phyloP scores from a whole-genome alignment of 2,797 vertebrate species.

The Rhinichthys osculus region DNA sequence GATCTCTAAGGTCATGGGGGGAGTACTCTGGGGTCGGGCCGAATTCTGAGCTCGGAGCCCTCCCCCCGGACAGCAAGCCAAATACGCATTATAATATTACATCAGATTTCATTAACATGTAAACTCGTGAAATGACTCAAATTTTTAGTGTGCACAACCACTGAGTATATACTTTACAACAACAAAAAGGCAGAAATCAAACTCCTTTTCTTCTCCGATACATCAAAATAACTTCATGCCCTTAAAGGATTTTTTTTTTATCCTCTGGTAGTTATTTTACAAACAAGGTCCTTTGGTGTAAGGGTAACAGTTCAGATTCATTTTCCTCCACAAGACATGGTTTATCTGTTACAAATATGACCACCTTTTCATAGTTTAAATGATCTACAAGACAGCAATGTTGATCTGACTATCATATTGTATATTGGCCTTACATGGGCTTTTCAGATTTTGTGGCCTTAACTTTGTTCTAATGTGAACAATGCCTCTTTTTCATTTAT shows the following conservation, averaged over 20 bases:
- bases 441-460: background rate
- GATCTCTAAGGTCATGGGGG: too few relatives aligned
- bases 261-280: background rate
- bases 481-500: background rate
- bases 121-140: background rate
- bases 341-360: background rate
- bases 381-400: background rate
- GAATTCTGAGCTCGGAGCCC: too few relatives aligned
- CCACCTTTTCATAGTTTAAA: background rate
- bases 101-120: too few relatives aligned
- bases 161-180: background rate
- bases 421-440: too few relatives aligned
- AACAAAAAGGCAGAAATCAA: background rate
- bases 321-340: background rate
- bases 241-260: background rate
- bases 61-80: too few relatives aligned
- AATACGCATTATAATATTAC: too few relatives aligned
- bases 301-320: background rate
- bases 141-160: background rate
- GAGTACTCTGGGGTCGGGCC: too few relatives aligned
- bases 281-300: background rate
- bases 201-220: background rate
- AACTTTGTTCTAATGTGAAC: background rate
- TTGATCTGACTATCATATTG: background rate
- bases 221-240: background rate